Evolutionary conservation across 2,113 vertebrate genomes (phyloP), one percentile per base, ranked within the genome.

Genomic region (Thunnus maccoyii): DNA sequence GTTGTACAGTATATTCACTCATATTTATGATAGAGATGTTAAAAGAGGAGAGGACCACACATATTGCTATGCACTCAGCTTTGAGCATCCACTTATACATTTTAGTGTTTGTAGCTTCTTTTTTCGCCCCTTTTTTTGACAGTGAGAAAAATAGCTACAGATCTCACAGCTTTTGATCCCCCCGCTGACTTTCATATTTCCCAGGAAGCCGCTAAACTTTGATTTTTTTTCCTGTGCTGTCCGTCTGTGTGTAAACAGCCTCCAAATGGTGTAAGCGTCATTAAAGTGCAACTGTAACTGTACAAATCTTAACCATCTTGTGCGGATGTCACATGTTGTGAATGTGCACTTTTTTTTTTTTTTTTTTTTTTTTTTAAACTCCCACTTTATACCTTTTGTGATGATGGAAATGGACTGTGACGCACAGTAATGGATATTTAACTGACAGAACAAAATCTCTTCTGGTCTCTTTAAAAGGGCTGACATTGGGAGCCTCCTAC

Each of bases 1-100:
- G 61, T 75, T 94, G 87, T 92, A 90, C 87, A 88, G 82, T 91
- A 86, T 91, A 93, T 89, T 89, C 87, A 87, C 76, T 86, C 85
- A 73, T 93, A 89, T 93, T 91, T 93, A 90, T 94, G 84, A 32
- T 90, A 85, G 88, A 80, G 58, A 71, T 65, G 75, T 84, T 48
- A 50, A 75, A 76, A 72, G 86, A 86, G 79, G 86, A 88, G 81
- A 92, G 88, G 89, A 94, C 87, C 90, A 92, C 91, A 91, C 32
- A 71, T 74, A 71, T 79, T 82, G 80, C 86, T 92, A 76, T 91
- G 72, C 70, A 81, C 86, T 83, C 78, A 67, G 36, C 44, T 86
- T 86, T 87, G 32, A 87, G 78, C 75, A 78, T 82, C 57, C 73
- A 81, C 54, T 32, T 60, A 65, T 78, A 64, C 65, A 56, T 48